These are phyloP conservation scores for Ctenosaura bakeri DNA, from an alignment of 2,797 vertebrate species.

Conservation along the genomic window DNA sequence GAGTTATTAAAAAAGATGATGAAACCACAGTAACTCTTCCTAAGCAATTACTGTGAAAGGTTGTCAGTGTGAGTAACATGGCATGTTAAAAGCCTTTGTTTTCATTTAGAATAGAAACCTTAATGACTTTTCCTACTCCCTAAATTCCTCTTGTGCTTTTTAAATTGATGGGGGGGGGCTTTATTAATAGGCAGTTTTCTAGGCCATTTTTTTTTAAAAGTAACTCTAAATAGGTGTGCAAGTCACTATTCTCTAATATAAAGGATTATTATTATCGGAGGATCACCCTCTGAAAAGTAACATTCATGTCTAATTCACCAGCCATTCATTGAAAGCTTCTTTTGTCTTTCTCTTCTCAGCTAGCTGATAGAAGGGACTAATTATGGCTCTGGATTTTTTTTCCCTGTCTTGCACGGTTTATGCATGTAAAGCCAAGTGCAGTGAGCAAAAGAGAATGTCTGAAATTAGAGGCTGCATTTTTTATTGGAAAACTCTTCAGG, in stretches of 20 bases:
- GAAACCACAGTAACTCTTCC: conserved; percentile 67
- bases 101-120: conserved; percentile 63
- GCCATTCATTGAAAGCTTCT: conserved; percentile 1
- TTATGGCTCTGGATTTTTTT: conserved; percentile 51
- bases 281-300: conserved; percentile 52
- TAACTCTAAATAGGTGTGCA: conserved; percentile 31
- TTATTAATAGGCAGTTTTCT: conserved; percentile 40
- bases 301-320: not conserved
- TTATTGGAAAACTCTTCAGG: conserved; percentile 49
- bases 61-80: conserved; percentile 62
- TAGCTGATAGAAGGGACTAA: conserved; percentile 59
- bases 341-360: conserved; percentile 57
- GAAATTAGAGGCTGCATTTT: conserved; percentile 17
- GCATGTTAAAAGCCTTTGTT: conserved; percentile 66
- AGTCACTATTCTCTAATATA: conserved; percentile 59
- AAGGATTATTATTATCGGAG: conserved; percentile 47
- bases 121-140: conserved; percentile 62
- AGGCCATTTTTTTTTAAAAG: conserved; percentile 49
- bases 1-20: conserved; percentile 57
- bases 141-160: conserved; percentile 61
- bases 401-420: conserved; percentile 49
- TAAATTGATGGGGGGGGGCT: conserved; percentile 49
- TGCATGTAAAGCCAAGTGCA: conserved; percentile 46
- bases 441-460: not conserved
- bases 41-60: conserved; percentile 71